Base-by-base conservation (phyloP, 1,140 invertebrate genomes). In the Hycleus cichorii region DNA sequence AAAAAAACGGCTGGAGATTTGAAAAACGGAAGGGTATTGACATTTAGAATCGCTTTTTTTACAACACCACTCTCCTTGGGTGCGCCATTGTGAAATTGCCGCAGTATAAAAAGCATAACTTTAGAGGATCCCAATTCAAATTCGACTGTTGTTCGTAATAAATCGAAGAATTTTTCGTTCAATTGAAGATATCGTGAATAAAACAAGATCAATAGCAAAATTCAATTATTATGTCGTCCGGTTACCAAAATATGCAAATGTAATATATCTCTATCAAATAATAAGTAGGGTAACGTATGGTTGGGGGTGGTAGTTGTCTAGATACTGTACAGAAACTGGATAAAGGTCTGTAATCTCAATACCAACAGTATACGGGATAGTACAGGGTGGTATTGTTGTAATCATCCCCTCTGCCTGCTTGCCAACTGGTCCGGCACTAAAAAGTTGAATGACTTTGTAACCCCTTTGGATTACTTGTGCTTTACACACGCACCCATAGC, bases 391-490 rank as follows among this genome's bases (percentile, higher is more conserved):
- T 46, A 49, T 53, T 59, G 46, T 57, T 57, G 58, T 66, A 66
- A 66, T 66, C 65, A 62, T 59, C 49, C 48, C 65, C 44, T 55
- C 51, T 42, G 49, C 55, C 18, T 18, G 18, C 18, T 18, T 49
- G 57, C 65, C 61, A 63, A 64, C 64, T 68, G 64, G 66, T 58
- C 64, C 55, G 66, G 60, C 66, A 68, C 64, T 68, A 68, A 68
- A 68, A 68, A 68, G 62, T 66, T 68, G 66, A 68, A 68, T 65
- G 64, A 68, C 66, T 68, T 68, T 63, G 55, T 57, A 60, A 58
- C 52, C 45, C 55, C 48, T 32, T 18, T 11, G 52, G 44, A 55
- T 55, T 55, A 55, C 52, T 54, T 46, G 43, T 38, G 52, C 52
- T 54, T 46, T 54, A 46, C 45, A 39, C 10, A 55, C 52, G 52